Evolutionary conservation across 1,140 invertebrate species (phyloP).

Genomic region (Sipha flava): DNA sequence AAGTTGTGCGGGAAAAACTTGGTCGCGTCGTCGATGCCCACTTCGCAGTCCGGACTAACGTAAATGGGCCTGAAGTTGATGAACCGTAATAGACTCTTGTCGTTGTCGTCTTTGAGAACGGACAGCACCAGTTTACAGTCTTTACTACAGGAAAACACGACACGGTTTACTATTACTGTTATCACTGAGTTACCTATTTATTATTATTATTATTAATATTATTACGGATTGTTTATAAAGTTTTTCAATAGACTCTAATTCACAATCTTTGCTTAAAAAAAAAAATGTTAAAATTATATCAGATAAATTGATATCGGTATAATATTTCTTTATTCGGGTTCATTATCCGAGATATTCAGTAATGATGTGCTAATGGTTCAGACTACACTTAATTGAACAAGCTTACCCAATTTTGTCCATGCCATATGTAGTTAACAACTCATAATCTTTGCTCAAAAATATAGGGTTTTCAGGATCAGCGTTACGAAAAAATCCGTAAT

Average conservation of each 20-base stretch:
- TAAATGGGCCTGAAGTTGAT: conserved; percentile 39
- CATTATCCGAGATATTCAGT: too few relatives aligned
- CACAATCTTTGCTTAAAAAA: too few relatives aligned
- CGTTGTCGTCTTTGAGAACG: conserved; percentile 36
- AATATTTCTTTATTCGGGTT: too few relatives aligned
- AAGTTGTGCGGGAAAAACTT: conserved; percentile 37
- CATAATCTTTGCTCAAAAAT: conserved; percentile 23
- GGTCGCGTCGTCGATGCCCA: conserved; percentile 38
- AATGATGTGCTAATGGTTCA: too few relatives aligned
- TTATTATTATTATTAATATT: too few relatives aligned
- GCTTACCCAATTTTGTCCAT: conserved; percentile 6
- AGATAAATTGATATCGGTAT: too few relatives aligned
- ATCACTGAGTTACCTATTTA: too few relatives aligned
- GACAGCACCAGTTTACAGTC: conserved; percentile 38
- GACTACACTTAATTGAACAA: too few relatives aligned
- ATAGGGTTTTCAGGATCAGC: conserved; percentile 35
- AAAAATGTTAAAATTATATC: too few relatives aligned
- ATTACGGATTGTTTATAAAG: too few relatives aligned
- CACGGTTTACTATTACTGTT: too few relatives aligned
- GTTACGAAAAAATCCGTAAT: conserved; percentile 38
- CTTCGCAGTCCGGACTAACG: conserved; percentile 37
- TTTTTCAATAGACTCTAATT: too few relatives aligned
- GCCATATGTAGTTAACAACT: not conserved
- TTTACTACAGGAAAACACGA: not conserved
- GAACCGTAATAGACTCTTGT: conserved; percentile 39